Conservation (phyloP, 2,797 vertebrate genomes). For the Enteromius mattozi region DNA sequence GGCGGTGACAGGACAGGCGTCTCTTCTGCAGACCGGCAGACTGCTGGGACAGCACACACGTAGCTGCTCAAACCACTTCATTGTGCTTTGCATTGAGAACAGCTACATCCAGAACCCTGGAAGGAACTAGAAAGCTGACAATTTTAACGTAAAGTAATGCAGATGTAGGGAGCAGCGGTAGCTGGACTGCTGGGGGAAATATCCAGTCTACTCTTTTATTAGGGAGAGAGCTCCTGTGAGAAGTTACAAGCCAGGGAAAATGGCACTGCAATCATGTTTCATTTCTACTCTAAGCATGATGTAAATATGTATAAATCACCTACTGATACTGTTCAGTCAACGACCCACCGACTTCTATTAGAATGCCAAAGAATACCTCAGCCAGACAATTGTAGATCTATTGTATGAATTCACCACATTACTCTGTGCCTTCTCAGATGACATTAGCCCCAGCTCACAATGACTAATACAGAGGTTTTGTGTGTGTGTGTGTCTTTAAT, state of each 20-base stretch:
- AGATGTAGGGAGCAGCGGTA: constrained; percentile 41
- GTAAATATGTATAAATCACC: constrained; percentile 81
- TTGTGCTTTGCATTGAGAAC: constrained; percentile 95
- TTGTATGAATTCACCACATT: constrained; percentile 20
- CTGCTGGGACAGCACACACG: constrained; percentile 88
- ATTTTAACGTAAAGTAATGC: constrained; percentile 22
- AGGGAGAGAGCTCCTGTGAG: constrained; percentile 16
- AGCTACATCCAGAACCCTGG: constrained; percentile 83
- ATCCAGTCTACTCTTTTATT: constrained; percentile 41
- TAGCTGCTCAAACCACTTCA: constrained; percentile 87
- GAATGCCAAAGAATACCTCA: constrained; percentile 81
- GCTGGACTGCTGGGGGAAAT: constrained; percentile 46
- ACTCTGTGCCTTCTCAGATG: constrained; percentile 2
- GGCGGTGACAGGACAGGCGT: constrained; percentile 86
- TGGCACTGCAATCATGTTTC: constrained; percentile 56
- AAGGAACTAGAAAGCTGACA: constrained; percentile 75
- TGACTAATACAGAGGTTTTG: constrained; percentile 14
- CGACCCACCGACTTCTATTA: constrained; percentile 59
- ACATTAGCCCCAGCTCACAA: background rate
- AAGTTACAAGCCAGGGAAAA: constrained; percentile 44
- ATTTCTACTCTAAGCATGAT: constrained; percentile 69
- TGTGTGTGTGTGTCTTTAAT: constrained; percentile 6
- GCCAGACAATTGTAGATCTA: constrained; percentile 43
- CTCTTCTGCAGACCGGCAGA: constrained; percentile 84
- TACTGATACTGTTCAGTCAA: constrained; percentile 62